Evolutionary conservation across 2,113 vertebrate genomes (phyloP), one percentile per base, ranked within the genome.

Genomic region (Recurvirostra avosetta): DNA sequence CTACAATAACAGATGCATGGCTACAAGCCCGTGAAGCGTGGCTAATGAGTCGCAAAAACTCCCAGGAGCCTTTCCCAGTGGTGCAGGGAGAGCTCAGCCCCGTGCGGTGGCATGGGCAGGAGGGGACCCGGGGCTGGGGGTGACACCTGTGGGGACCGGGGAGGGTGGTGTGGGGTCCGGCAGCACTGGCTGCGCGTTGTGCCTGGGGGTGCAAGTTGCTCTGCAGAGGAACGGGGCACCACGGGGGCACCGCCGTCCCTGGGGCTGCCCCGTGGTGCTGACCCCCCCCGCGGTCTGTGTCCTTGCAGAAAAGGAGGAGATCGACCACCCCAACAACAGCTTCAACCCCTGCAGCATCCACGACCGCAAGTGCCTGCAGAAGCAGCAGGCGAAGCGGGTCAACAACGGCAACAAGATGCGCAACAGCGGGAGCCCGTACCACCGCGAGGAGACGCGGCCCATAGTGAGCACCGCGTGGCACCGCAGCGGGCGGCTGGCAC

Each of bases 301-400:
- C 80, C 38, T 81, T n/a, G 94, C 97, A 98, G 99, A 99, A 38
- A 98, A 98, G 87, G 98, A 98, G 73, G 99, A 99, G 90, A 98
- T 98, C 0, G 99, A 99, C 18, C 98, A 99, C 78, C 99, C 99
- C 18, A 99, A 99, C 97, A 99, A 98, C 98, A 99, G 98, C 98
- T 99, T 99, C 96, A 99, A 97, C 97, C 99, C 99, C 29, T 99
- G 99, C 97, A 98, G 98, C 59, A 98, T 98, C 67, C 99, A 99
- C 1, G 99, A 99, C 97, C 99, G 98, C 86, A 98, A 98, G 83
- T 99, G 99, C 95, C 97, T 99, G 80, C 99, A 99, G 98, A 99
- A 99, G 96, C 99, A 98, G 95, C 98, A 92, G 70, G 99, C 97
- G 15, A 99, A 88, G 76, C 87, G 97, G 34, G 96, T 92, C 84